Percentiles rank a stretch among this genome's conserved stretches.
These are phyloP conservation scores for Passerina amoena DNA, from an alignment of 2,113 vertebrate genomes.

Conservation along the genomic window DNA sequence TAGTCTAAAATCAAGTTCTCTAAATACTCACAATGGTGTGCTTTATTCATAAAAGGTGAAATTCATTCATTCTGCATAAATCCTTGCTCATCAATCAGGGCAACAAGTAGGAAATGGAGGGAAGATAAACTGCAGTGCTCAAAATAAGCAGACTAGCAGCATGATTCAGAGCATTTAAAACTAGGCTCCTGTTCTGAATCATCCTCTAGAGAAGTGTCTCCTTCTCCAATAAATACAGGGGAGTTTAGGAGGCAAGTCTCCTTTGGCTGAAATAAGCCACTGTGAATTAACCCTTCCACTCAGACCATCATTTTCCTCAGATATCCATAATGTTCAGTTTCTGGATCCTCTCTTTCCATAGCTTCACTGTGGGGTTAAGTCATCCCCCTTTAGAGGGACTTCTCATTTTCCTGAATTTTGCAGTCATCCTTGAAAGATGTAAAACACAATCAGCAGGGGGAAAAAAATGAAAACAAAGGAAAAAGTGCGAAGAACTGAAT, in stretches of 20 bases:
- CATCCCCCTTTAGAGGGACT: neutral
- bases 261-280: neutral
- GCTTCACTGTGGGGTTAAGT: neutral
- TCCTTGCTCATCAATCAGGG: conserved; percentile 25
- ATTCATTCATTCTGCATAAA: conserved; percentile 39
- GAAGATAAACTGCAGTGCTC: conserved; percentile 3
- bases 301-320: neutral
- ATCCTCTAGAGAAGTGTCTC: neutral
- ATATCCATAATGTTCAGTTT: neutral
- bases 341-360: neutral
- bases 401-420: neutral
- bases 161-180: conserved; percentile 24
- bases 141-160: neutral
- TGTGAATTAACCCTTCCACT: neutral
- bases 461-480: neutral
- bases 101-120: conserved; percentile 8
- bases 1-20: neutral
- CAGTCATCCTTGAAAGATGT: neutral
- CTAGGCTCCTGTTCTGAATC: neutral
- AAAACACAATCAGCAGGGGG: neutral
- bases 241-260: neutral
- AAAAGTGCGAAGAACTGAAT: neutral
- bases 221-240: neutral
- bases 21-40: neutral
- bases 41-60: conserved; percentile 46